phyloP scores from a whole-genome alignment of 2,113 vertebrate genomes.

The Ameiurus melas region DNA sequence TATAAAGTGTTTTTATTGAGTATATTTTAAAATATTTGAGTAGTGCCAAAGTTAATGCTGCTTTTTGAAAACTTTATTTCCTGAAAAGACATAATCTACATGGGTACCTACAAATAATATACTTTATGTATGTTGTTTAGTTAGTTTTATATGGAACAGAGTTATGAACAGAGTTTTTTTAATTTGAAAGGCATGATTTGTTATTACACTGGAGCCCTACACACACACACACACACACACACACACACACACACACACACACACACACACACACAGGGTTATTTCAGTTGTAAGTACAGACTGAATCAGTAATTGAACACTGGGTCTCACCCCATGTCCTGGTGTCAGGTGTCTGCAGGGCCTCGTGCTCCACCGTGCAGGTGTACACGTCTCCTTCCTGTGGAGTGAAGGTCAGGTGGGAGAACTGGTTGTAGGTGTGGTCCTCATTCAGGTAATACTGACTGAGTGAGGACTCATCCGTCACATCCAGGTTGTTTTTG shows the following conservation, averaged over 20 bases:
- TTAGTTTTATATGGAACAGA: no score
- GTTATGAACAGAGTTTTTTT: no score
- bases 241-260: background rate
- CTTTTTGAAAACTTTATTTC: no score
- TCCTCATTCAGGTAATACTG: conserved; percentile 63
- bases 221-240: no score
- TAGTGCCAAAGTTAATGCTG: no score
- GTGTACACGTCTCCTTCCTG: conserved; percentile 69
- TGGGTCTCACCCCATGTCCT: conserved; percentile 68
- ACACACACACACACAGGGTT: background rate
- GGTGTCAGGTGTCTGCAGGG: conserved; percentile 35
- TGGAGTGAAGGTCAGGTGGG: conserved; percentile 70
- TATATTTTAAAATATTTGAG: no score
- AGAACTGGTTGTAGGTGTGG: conserved; percentile 66
- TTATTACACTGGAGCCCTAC: no score
- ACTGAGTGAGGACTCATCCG: conserved; percentile 52
- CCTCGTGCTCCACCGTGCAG: conserved; percentile 69
- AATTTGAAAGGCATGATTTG: no score
- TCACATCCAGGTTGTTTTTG: conserved; percentile 65
- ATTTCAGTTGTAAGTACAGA: background rate
- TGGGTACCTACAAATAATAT: no score
- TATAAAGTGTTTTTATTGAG: no score
- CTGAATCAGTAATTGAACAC: background rate
- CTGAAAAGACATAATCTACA: no score
- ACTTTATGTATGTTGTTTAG: no score